A percentile compares a stretch with the other conserved stretches of the same genome.
Conservation (phyloP, 2,113 vertebrate species). For the Euleptes europaea region DNA sequence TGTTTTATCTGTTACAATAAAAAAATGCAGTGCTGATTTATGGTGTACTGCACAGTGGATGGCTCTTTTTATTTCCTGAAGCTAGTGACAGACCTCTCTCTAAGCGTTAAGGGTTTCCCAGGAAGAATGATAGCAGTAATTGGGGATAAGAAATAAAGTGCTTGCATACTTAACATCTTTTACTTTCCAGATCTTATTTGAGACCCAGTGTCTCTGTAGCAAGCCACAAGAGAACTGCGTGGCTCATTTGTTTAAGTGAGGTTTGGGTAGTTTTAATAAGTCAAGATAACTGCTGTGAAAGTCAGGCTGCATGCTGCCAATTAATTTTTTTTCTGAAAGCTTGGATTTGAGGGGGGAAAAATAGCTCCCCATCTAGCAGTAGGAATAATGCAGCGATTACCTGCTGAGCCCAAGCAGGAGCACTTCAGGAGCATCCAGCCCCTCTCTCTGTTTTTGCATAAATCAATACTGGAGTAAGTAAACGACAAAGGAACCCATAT, state of each 20-base stretch:
- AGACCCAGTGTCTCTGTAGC: conserved; percentile 5
- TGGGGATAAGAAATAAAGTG: not conserved
- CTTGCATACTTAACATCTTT: conserved; percentile 10
- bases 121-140: conserved; percentile 35
- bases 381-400: not conserved
- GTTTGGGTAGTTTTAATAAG: conserved; percentile 19
- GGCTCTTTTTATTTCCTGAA: conserved; percentile 36
- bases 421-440: accelerated
- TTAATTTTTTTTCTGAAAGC: not conserved
- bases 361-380: not conserved
- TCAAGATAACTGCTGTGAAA: not conserved
- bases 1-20: conserved; percentile 47
- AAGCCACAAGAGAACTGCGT: conserved; percentile 13
- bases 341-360: conserved; percentile 7
- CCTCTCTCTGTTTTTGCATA: not conserved
- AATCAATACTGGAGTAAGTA: not conserved
- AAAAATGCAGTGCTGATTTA: conserved; percentile 58
- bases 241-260: conserved; percentile 17
- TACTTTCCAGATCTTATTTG: conserved; percentile 28
- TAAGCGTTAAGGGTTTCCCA: conserved; percentile 18
- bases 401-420: not conserved
- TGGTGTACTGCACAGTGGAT: conserved; percentile 46
- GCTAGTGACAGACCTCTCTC: not conserved
- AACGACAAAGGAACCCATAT: not conserved
- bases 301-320: not conserved